Evolutionary conservation across 2,113 vertebrate genomes (phyloP), one percentile per base, ranked within the genome.

Genomic region (Amblyornis subalaris): DNA sequence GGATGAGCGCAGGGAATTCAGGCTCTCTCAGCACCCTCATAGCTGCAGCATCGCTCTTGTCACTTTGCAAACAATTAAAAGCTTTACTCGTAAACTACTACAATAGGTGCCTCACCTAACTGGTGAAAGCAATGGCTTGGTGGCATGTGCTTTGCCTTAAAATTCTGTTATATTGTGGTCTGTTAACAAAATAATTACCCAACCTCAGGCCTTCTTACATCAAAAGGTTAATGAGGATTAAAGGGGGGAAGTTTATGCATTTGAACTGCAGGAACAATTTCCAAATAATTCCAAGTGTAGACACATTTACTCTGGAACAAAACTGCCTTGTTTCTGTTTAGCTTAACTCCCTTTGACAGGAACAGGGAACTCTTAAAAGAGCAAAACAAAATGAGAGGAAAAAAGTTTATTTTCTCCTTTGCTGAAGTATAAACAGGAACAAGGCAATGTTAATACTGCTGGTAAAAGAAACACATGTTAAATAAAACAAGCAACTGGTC

Each of bases 351-450:
- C 25, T 94, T 81, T 86, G 95, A 96, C 96, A 93, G 92, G 65
- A 95, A n/a, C 82, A 73, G 88, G 40, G 74, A 75, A 38, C 50
- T 79, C 90, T 82, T 79, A 57, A 85, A 89, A 89, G 66, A 76
- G 26, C 70, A 85, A 83, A 93, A 73, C 58, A 85, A 72, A 94
- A 95, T 4, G 38, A 90, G 85, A 76, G 64, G 44, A 13, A 31
- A 83, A 88, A 82, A 83, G 79, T 93, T 96, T 92, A 88, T 95
- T 95, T 96, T 94, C 67, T 80, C 67, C 85, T 89, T 92, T 83
- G 42, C 72, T 14, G 5, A 50, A 93, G 38, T 83, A 94, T 95
- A 96, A 96, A 96, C 90, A 96, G 94, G 89, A 96, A 87, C 64
- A 67, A 42, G 86, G 64, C 74, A 75, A 82, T 60, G 79, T 89